Evolutionary conservation across 2,797 vertebrate genomes (phyloP).

Genomic region (Momotus momota): DNA sequence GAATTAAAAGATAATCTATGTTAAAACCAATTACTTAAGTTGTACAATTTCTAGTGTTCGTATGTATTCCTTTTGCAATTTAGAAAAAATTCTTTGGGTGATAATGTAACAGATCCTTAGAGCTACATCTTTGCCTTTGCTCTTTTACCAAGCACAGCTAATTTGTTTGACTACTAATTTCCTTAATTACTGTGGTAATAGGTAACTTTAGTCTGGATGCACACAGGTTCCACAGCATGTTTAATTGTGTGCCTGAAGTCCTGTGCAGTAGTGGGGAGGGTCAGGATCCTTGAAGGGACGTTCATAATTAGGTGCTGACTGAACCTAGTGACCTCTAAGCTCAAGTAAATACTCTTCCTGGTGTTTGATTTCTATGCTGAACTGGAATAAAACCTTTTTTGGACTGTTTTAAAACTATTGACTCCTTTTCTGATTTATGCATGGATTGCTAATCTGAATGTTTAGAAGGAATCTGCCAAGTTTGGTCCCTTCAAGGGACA

Average conservation of each 20-base stretch:
- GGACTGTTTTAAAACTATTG: neutral
- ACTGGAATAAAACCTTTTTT: neutral
- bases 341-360: neutral
- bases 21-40: neutral
- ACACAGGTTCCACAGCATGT: neutral
- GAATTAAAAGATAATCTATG: neutral
- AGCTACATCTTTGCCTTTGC: neutral
- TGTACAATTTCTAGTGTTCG: neutral
- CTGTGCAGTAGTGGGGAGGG: accelerated
- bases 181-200: conserved; percentile 18
- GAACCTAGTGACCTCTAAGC: neutral
- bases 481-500: neutral
- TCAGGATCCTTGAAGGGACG: neutral
- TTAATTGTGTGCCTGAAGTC: neutral
- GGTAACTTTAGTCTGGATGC: neutral
- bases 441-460: neutral
- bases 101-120: neutral
- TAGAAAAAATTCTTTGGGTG: neutral
- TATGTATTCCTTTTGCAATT: neutral
- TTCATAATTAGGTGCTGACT: neutral
- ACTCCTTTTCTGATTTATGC: neutral
- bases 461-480: neutral
- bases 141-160: neutral
- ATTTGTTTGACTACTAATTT: conserved; percentile 5
- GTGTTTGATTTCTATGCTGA: neutral